phyloP scores from a whole-genome alignment of 2,797 vertebrate genomes.

The Pipistrellus kuhlii region DNA sequence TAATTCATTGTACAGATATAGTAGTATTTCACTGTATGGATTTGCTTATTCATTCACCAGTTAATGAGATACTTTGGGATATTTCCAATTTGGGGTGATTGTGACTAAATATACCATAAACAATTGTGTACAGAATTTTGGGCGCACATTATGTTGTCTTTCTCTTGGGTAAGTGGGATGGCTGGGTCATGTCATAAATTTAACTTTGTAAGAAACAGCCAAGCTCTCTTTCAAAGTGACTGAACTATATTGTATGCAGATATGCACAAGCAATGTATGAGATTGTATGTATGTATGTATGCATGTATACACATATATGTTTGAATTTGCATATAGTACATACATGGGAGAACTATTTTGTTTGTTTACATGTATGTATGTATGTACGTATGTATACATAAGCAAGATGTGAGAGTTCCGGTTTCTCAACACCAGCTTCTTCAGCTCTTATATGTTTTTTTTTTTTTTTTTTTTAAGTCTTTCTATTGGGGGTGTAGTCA shows the following conservation, averaged over 20 bases:
- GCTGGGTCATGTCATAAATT: neutral
- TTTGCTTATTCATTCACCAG: too few species aligned
- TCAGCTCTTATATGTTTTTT: neutral
- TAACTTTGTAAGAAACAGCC: neutral
- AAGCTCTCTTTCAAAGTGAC: neutral
- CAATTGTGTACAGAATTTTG: neutral
- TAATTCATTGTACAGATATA: neutral
- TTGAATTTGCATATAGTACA: neutral
- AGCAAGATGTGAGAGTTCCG: neutral
- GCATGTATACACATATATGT: neutral
- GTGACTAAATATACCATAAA: neutral
- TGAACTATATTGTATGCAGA: neutral
- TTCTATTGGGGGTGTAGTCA: neutral
- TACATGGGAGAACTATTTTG: neutral
- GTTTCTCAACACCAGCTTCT: neutral
- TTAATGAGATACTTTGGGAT: neutral
- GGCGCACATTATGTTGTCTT: neutral
- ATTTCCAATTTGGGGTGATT: neutral
- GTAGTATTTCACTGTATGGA: neutral
- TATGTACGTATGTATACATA: neutral
- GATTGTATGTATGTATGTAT: neutral
- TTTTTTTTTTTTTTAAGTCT: neutral
- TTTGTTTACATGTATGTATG: neutral
- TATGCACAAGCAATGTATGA: neutral
- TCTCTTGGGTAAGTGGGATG: neutral